A percentile compares a stretch with the other conserved stretches of the same genome.
Evolutionary conservation across 2,113 vertebrate species (phyloP).

Genomic region (Pelusios castaneus): DNA sequence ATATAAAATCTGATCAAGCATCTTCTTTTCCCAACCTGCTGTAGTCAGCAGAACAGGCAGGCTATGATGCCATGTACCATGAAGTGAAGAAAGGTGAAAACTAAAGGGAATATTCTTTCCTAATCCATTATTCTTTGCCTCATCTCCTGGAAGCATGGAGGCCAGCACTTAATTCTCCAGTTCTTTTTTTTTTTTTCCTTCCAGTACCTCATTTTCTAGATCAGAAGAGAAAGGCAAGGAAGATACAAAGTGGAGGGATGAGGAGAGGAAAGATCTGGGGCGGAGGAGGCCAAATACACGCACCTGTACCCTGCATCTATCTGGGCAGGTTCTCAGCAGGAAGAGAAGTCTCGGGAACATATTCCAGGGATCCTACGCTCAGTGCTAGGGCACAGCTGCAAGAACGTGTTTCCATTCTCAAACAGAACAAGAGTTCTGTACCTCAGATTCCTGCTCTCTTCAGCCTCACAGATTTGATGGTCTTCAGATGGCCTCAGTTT

Average conservation of each 20-base stretch:
- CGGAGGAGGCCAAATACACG: neutral
- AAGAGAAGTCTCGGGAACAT: neutral
- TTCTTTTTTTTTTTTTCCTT: neutral
- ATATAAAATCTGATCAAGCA: too few species aligned
- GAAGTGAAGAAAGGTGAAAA: too few species aligned
- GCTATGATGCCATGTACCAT: too few species aligned
- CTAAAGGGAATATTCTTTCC: neutral
- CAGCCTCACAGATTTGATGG: neutral
- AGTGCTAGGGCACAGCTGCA: neutral
- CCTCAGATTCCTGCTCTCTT: neutral
- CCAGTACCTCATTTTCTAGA: neutral
- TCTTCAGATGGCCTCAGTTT: neutral
- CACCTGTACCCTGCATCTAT: neutral
- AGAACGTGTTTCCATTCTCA: neutral
- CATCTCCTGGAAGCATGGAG: neutral
- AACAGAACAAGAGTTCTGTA: neutral
- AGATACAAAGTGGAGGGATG: neutral
- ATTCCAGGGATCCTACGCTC: neutral
- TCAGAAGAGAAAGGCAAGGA: neutral
- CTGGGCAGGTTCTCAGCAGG: neutral
- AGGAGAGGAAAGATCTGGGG: neutral
- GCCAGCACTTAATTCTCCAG: neutral
- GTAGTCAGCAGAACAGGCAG: too few species aligned
- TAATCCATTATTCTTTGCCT: neutral
- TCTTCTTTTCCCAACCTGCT: too few species aligned